Percentiles rank a stretch among this genome's conserved stretches.
Evolutionary conservation across 2,113 vertebrate species (phyloP).

Genomic region (Ictidomys tridecemlineatus): DNA sequence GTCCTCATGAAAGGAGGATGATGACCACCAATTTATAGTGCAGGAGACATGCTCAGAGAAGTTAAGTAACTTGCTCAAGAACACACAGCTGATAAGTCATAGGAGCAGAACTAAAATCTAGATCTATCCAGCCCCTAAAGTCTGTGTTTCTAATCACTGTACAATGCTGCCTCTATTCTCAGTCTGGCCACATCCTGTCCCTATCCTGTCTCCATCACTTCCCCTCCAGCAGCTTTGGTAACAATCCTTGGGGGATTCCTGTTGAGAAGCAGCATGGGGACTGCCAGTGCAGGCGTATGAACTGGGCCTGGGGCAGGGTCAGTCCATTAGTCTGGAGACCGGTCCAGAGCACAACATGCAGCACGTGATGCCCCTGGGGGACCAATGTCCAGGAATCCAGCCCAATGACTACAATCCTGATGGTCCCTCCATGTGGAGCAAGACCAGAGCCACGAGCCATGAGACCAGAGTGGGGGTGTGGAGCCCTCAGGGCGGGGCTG

Average conservation of each 20-base stretch:
- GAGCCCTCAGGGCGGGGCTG: neutral
- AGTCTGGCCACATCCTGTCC: neutral
- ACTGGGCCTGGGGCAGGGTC: neutral
- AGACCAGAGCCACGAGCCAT: neutral
- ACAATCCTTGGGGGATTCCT: neutral
- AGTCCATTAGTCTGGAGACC: neutral
- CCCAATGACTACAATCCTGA: neutral
- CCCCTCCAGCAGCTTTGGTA: neutral
- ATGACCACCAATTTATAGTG: neutral
- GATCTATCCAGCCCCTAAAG: neutral
- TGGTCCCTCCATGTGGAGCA: neutral
- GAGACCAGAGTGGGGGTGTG: neutral
- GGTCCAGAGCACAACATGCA: neutral
- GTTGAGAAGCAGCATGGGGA: neutral
- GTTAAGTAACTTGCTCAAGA: neutral
- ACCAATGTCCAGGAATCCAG: neutral
- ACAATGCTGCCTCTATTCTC: neutral
- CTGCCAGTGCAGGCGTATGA: neutral
- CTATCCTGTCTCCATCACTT: constrained; percentile 1
- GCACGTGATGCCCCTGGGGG: neutral
- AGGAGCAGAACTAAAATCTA: neutral
- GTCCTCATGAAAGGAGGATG: neutral
- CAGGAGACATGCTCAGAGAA: neutral
- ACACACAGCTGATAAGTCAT: neutral
- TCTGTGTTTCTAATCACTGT: neutral